A percentile compares a stretch with the other conserved stretches of the same genome.
These are phyloP conservation scores for Oryzias sinensis DNA, from an alignment of 2,797 vertebrate genomes.

Conservation along the genomic window DNA sequence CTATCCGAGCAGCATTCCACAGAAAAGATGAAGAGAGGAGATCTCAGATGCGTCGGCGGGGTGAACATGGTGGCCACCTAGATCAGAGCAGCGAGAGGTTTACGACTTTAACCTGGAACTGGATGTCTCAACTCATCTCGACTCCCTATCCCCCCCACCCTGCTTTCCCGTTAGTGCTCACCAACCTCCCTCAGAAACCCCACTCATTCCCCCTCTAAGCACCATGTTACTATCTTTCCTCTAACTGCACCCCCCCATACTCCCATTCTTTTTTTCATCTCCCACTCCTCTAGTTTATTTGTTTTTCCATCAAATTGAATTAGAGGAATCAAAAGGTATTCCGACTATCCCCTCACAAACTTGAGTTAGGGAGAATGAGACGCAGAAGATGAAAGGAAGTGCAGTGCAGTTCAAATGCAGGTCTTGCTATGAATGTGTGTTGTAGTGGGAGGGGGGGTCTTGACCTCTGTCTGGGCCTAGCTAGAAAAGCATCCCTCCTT, in stretches of 20 bases:
- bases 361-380: conserved; percentile 78
- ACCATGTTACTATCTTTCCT: conserved; percentile 50
- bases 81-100: conserved; percentile 75
- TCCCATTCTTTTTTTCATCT: conserved; percentile 68
- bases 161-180: conserved; percentile 49
- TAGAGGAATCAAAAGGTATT: conserved; percentile 84
- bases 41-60: conserved; percentile 46
- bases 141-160: conserved; percentile 64
- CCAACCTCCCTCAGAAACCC: conserved; percentile 18
- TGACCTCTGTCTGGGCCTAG: conserved; percentile 74
- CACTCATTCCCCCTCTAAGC: conserved; percentile 30
- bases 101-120: conserved; percentile 77
- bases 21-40: conserved; percentile 38
- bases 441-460: conserved; percentile 51
- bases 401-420: conserved; percentile 78
- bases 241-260: conserved; percentile 27
- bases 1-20: conserved; percentile 54
- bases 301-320: conserved; percentile 86
- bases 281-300: conserved; percentile 75
- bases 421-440: conserved; percentile 67
- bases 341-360: conserved; percentile 74
- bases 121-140: conserved; percentile 64
- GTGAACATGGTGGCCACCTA: conserved; percentile 75
- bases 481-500: conserved; percentile 68
- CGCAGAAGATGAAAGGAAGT: conserved; percentile 79